Evolutionary conservation across 1,140 invertebrate genomes (phyloP).

Genomic region (Ruditapes philippinarum): DNA sequence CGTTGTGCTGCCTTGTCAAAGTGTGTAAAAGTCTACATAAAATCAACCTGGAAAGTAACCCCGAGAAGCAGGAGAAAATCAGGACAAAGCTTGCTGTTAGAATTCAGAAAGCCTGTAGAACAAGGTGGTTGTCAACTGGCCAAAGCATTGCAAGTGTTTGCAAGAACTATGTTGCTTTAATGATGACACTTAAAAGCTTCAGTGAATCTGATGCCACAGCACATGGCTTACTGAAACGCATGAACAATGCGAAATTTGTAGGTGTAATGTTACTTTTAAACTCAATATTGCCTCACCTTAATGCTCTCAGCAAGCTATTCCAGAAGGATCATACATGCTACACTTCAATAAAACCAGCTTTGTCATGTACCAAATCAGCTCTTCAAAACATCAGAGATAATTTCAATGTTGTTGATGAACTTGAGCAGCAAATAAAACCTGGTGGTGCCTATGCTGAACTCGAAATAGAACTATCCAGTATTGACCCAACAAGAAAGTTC

Average conservation of each 20-base stretch:
- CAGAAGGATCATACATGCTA: not conserved
- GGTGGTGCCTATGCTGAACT: not conserved
- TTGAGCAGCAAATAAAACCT: not conserved
- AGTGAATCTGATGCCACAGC: not conserved
- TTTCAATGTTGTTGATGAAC: not conserved
- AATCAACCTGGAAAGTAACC: not conserved
- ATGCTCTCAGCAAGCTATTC: slow-evolving; percentile 3
- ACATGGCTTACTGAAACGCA: not conserved
- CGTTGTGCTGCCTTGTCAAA: not conserved
- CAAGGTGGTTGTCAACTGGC: not conserved
- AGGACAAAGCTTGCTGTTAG: not conserved
- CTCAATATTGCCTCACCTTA: not conserved
- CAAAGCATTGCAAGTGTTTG: not conserved
- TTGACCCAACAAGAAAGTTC: not conserved
- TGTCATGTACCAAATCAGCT: not conserved
- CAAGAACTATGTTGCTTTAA: not conserved
- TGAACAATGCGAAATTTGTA: not conserved
- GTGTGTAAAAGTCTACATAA: not conserved
- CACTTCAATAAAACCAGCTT: not conserved
- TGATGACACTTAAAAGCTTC: not conserved
- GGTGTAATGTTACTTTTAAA: not conserved
- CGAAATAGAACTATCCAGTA: not conserved
- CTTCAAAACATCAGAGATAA: not conserved
- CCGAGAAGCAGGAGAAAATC: not conserved
- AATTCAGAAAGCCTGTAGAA: not conserved